Base-by-base conservation (phyloP, 2,113 vertebrate species). In the Narcine bancroftii region DNA sequence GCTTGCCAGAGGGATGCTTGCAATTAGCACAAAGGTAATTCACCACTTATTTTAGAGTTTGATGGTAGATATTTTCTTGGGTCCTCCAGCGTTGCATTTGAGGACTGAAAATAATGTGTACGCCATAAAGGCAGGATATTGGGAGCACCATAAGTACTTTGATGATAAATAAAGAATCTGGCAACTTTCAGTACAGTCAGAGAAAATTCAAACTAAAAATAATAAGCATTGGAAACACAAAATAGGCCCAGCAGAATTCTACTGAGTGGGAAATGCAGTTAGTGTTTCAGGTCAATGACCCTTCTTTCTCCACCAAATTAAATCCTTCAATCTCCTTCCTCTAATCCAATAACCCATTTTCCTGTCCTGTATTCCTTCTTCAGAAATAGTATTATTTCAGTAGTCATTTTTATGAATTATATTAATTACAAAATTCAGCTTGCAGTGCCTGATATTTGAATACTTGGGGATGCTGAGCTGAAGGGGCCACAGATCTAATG, bases 341-440 rank as follows among this genome's bases (percentile, higher is more conserved):
- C 75, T 77, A 77, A 77, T 77, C 75, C n/a, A n/a, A n/a, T n/a
- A n/a, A n/a, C n/a, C 39, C 75, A 77, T 45, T 45, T 77, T 24
- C 39, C 10, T 42, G 17, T 21, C 39, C 75, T 17, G 39, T 77
- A 42, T 17, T 19, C 45, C 19, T 77, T 42, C 39, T 45, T 42
- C 45, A 42, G 39, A 77, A 45, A 77, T 45, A 42, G 45, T 77
- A 19, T 42, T 42, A 76, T 21, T 5, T 77, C 4, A 77, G 17
- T 45, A 42, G 13, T 77, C 75, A 42, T 1, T 45, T 42, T 77
- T 11, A 39, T 77, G 45, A 77, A 45, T 0, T 42, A 77, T 77
- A 21, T 39, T 42, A 19, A 11, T 19, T 69, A 69, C 66, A 69
- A 60, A 26, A 69, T 69, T 69, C 66, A 24, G 60, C 3, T 26